Conservation (phyloP, 2,113 vertebrate genomes). For the Polyodon spathula region DNA sequence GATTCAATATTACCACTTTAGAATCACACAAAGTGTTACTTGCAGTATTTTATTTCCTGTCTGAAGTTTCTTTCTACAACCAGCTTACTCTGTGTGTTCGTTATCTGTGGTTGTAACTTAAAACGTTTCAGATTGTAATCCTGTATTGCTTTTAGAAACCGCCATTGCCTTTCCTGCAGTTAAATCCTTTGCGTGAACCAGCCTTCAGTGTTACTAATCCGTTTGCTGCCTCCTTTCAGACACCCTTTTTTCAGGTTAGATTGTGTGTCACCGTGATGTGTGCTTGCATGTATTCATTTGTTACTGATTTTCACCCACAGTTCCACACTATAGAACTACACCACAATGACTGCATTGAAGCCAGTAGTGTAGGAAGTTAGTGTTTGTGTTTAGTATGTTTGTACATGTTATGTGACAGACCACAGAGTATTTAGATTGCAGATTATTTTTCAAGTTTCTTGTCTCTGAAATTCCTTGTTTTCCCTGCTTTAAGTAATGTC, state of each 20-base stretch:
- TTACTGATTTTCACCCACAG: background rate
- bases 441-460: too few relatives aligned
- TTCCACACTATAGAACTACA: background rate
- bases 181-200: constrained; percentile 57
- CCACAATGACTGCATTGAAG: too few relatives aligned
- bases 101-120: constrained; percentile 20
- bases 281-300: constrained; percentile 5
- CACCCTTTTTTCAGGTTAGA: constrained; percentile 50
- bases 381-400: too few relatives aligned
- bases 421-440: too few relatives aligned
- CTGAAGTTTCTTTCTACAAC: constrained; percentile 20
- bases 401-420: too few relatives aligned
- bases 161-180: constrained; percentile 62
- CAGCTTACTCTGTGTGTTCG: constrained; percentile 16
- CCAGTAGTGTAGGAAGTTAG: too few relatives aligned
- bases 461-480: too few relatives aligned
- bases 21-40: too few relatives aligned
- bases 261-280: constrained; percentile 8
- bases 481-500: too few relatives aligned
- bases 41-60: constrained; percentile 31
- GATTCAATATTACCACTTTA: too few relatives aligned
- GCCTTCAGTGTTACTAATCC: constrained; percentile 71
- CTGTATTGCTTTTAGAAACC: constrained; percentile 73
- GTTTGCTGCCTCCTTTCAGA: constrained; percentile 63
- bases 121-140: constrained; percentile 28